A percentile compares a stretch with the other conserved stretches of the same genome.
phyloP scores from a whole-genome alignment of 2,888 invertebrate species.

The Philereme transversata region DNA sequence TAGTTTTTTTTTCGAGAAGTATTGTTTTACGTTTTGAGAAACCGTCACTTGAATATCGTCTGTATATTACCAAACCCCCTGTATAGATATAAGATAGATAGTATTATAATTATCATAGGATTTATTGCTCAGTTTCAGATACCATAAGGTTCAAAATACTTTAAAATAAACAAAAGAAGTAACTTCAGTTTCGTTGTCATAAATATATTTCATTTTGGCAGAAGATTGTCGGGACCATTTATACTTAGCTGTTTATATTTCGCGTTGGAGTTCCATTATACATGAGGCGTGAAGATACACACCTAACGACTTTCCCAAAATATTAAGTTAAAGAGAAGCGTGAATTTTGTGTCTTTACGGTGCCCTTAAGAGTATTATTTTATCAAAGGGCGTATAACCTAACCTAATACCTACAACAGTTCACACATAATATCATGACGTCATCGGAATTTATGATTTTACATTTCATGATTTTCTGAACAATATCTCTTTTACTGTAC shows the following conservation, averaged over 20 bases:
- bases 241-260: conserved; percentile 24
- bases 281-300: conserved; percentile 32
- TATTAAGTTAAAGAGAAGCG: conserved; percentile 25
- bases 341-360: conserved; percentile 22
- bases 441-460: no score
- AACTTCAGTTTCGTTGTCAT: conserved; percentile 9
- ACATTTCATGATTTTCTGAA: no score
- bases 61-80: no score
- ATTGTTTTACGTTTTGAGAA: no score
- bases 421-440: no score
- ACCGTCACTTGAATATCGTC: no score
- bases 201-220: conserved; percentile 18
- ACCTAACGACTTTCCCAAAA: conserved; percentile 30
- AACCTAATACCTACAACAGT: no score
- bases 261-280: conserved; percentile 29
- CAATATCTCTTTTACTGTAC: no score
- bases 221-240: conserved; percentile 20
- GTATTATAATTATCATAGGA: no score
- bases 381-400: conserved; percentile 15
- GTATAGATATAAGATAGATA: no score
- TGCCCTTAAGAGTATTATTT: conserved; percentile 24
- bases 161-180: no score
- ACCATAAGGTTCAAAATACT: conserved; percentile 3
- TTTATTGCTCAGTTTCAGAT: conserved; percentile 7
- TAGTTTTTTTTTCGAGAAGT: no score